Base-by-base conservation (phyloP, 2,888 invertebrate genomes). In the Physocephala rufipes region DNA sequence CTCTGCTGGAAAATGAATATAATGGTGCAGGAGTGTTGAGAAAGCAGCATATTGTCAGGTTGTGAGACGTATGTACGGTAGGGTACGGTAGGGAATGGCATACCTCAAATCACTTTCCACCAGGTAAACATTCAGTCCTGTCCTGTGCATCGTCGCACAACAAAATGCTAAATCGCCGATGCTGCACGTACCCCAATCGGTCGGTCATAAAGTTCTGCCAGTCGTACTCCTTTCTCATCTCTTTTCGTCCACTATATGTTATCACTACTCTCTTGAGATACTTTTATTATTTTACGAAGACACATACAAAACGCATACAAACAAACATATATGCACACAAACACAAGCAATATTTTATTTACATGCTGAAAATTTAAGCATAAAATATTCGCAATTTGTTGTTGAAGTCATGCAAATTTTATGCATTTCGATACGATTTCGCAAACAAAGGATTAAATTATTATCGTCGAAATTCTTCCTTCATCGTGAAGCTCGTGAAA, bases 361-460 rank as follows among this genome's bases (percentile, higher is more conserved):
- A 58, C 19, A 16, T 67, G 47, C 47, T 63, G 63, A 45, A 58
- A 28, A 55, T 58, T 67, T 51, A 51, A 67, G 67, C 26, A 43
- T 58, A 58, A 65, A 65, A 51, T 65, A 65, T 36, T 9, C 36
- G 36, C 9, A 7, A 9, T 36, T 36, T 36, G 47, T 19, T 21
- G 16, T 45, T 24, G 24, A 30, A 58, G 43, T 67, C 55, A 58
- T 67, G 55, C 67, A 58, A 67, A 67, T 67, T 58, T 55, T 45
- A 67, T 67, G 67, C 67, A 67, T 24, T 55, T 53, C 12, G n/a
- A 36, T 13, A 67, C n/a, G 7, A 24, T 19, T 51, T n/a, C n/a
- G 68, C 30, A 26, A 62, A 51, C 62, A 68, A 61, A 62, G 68
- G 51, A 68, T 62, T 36, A 55, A 67, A 67, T 67, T 58, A n/a